A percentile compares a stretch with the other conserved stretches of the same genome.
Conservation (phyloP, 2,888 invertebrate genomes). For the Leptarthrus brevirostris region DNA sequence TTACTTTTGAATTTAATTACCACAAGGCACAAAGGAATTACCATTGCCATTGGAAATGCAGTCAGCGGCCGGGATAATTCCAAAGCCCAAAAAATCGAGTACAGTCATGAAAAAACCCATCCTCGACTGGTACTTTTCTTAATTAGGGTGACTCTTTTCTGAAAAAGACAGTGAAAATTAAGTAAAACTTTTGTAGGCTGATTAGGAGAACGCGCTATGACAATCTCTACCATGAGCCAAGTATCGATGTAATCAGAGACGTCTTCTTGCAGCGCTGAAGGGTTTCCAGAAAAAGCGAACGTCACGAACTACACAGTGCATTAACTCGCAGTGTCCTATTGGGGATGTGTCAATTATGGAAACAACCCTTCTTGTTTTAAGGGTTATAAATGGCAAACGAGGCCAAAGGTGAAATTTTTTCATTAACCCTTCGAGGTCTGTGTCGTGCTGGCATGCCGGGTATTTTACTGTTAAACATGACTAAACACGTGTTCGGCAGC, state of each 20-base stretch:
- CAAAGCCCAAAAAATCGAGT: not conserved
- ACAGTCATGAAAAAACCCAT: not conserved
- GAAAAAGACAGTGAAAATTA: not conserved
- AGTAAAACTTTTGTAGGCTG: not conserved
- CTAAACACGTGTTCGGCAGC: conserved; percentile 27
- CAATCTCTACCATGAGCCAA: not conserved
- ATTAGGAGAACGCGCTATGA: not conserved
- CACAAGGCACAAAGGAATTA: too few species aligned
- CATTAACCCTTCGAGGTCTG: conserved; percentile 47
- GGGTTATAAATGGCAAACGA: conserved; percentile 48
- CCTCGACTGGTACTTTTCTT: not conserved
- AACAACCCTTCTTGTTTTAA: conserved; percentile 28
- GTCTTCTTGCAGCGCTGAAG: not conserved
- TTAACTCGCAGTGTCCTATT: conserved; percentile 30
- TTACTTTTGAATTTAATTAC: conserved; percentile 23
- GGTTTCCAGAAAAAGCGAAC: not conserved
- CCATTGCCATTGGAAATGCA: not conserved
- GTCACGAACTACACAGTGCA: conserved; percentile 1
- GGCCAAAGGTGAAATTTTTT: conserved; percentile 48
- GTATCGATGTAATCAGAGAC: not conserved
- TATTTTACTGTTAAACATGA: conserved; percentile 23
- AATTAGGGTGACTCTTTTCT: not conserved
- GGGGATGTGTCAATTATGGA: conserved; percentile 38
- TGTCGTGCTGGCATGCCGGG: conserved; percentile 40
- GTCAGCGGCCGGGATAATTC: not conserved